Evolutionary conservation across 2,113 vertebrate species (phyloP).

Genomic region (Amphiprion percula): DNA sequence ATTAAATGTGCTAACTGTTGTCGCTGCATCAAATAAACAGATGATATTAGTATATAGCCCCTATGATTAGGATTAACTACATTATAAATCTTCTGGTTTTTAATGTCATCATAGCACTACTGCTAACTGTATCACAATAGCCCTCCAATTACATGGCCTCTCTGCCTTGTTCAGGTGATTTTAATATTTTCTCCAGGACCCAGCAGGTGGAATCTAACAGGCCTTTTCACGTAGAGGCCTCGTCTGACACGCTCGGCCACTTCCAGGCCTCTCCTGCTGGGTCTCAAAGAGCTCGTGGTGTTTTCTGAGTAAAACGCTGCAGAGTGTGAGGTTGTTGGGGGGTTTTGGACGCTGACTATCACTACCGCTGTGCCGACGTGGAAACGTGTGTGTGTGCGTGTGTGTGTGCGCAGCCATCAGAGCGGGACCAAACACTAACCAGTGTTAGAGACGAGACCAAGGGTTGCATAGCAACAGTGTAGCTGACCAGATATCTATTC

Average conservation of each 20-base stretch:
- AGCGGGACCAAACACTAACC: conserved; percentile 68
- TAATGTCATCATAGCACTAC: background rate
- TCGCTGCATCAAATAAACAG: background rate
- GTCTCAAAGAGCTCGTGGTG: conserved; percentile 5
- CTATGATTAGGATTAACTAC: background rate
- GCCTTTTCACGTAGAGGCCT: background rate
- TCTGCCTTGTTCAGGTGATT: conserved; percentile 4
- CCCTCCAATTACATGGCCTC: conserved; percentile 5
- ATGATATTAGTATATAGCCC: background rate
- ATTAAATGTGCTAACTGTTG: too few species aligned
- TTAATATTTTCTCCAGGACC: background rate
- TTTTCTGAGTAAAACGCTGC: conserved; percentile 47
- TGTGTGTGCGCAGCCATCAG: conserved; percentile 57
- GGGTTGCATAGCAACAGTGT: conserved; percentile 87
- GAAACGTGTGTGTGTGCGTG: conserved; percentile 16
- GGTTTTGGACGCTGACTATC: conserved; percentile 40
- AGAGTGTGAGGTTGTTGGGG: conserved; percentile 8
- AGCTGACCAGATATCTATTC: conserved; percentile 81
- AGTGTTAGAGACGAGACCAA: conserved; percentile 70
- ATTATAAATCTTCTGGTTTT: background rate
- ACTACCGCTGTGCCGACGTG: conserved; percentile 9
- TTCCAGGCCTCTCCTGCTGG: conserved; percentile 30
- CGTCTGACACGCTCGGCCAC: conserved; percentile 36
- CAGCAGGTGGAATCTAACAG: too few species aligned
- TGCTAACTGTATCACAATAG: background rate